Percentiles rank a stretch among this genome's conserved stretches.
phyloP scores from a whole-genome alignment of 2,797 vertebrate genomes.

The Platyrinchus mystaceus region DNA sequence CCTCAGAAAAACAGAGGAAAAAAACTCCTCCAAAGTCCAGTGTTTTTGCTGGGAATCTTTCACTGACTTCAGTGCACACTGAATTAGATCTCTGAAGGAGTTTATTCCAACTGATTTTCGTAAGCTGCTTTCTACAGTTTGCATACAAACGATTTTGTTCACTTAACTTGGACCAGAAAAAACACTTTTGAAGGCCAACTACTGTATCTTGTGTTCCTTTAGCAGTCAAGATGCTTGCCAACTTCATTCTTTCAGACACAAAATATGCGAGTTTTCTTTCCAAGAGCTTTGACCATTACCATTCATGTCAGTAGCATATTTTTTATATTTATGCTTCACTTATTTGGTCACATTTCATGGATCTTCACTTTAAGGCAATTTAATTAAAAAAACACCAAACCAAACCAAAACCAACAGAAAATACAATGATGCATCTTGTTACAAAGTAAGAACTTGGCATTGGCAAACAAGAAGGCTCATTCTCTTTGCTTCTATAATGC shows the following conservation, averaged over 20 bases:
- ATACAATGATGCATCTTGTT: neutral
- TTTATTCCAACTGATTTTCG: neutral
- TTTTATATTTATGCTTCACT: neutral
- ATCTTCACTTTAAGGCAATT: neutral
- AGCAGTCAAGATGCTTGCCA: neutral
- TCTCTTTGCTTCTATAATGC: neutral
- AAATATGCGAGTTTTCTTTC: neutral
- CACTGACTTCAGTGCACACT: neutral
- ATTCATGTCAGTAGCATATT: neutral
- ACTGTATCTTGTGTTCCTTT: neutral
- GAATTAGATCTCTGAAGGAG: neutral
- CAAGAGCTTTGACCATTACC: neutral
- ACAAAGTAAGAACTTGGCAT: neutral
- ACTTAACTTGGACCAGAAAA: neutral
- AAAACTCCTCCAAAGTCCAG: neutral
- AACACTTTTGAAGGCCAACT: neutral
- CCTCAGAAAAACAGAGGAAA: neutral
- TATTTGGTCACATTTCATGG: neutral
- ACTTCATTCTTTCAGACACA: neutral
- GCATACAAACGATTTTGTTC: neutral
- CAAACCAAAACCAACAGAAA: neutral
- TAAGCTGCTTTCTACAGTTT: neutral
- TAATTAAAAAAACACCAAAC: neutral
- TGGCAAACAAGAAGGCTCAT: neutral
- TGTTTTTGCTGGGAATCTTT: neutral